Base-by-base conservation (phyloP, 1,140 invertebrate genomes). In the Nasonia vitripennis region DNA sequence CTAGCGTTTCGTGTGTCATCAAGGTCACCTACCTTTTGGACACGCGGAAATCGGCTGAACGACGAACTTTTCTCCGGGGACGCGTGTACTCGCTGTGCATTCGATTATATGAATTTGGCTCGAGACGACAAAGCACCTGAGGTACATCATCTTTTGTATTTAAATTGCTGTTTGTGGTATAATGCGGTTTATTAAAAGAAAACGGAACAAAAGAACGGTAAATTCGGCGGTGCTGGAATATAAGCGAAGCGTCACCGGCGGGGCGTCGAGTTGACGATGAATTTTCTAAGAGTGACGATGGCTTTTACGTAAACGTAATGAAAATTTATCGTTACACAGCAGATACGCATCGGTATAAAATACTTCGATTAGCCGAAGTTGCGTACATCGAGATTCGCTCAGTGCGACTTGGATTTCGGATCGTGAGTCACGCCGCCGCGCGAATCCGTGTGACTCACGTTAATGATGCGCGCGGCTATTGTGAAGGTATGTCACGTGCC, bases 11-110 rank as follows among this genome's bases (percentile, higher is more conserved):
- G 6, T 34, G 23, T 34, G 41, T 37, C 27, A 41, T n/a, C 81
- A 82, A 81, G 80, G 80, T 81, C 80, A 74, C 5, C 9, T 27
- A 45, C 37, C 37, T 81, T 81, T 67, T 10, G 23, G 11, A 10
- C 27, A 1, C 37, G 55, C 41, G 41, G 41, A 45, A 45, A 45
- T 45, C 41, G 41, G 41, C 7, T 45, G 41, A 45, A 0, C 10
- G 41, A 45, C 9, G 41, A 1, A 7, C 41, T 45, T 45, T 45
- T 11, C 41, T 45, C 9, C 10, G 41, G 41, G 7, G 10, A 41
- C 37, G 37, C 37, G 7, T 41, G 0, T 14, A 51, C 48, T 12
- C 48, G 48, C 48, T 2, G 2, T 1, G 48, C 9, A 51, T 17
- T 51, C 48, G 48, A 51, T 51, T 51, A 51, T 41, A 41, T 10